Evolutionary conservation across 37 sponge, comb jelly and placozoan species (phyloP).

Genomic region (Mnemiopsis leidyi): DNA sequence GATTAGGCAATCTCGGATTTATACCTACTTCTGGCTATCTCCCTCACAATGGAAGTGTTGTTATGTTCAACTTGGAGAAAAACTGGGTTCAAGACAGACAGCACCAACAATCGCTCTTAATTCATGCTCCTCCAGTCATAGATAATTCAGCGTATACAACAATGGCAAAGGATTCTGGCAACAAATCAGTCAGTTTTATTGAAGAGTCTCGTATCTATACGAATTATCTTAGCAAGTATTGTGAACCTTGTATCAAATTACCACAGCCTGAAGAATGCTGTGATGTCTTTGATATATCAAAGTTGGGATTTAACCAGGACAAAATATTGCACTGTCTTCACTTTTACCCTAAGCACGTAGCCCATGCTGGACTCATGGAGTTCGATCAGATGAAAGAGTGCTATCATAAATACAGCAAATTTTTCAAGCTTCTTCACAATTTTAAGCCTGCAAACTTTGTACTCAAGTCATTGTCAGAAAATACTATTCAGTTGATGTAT

Average conservation of each 20-base stretch:
- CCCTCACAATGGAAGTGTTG: slow-evolving; percentile 42
- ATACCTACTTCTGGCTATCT: slow-evolving; percentile 9
- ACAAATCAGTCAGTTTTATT: slow-evolving; percentile 43
- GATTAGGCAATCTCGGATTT: slow-evolving; percentile 22
- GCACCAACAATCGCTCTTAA: slow-evolving; percentile 5
- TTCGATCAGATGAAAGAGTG: slow-evolving; percentile 46
- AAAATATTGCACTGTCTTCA: not conserved
- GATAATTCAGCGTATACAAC: not conserved
- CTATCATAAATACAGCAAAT: slow-evolving; percentile 6
- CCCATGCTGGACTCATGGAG: slow-evolving; percentile 55
- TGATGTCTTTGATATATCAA: slow-evolving; percentile 40
- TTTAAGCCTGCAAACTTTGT: not conserved
- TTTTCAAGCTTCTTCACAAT: slow-evolving; percentile 13
- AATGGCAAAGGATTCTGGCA: not conserved
- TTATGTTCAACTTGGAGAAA: slow-evolving; percentile 21
- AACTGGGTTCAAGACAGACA: slow-evolving; percentile 34
- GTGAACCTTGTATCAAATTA: not conserved
- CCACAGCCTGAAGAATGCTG: not conserved
- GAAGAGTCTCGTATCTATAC: not conserved
- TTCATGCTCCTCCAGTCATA: not conserved
- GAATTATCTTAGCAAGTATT: slow-evolving; percentile 24
- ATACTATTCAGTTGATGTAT: slow-evolving; percentile 15
- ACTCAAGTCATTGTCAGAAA: not conserved
- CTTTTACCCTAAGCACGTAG: not conserved
- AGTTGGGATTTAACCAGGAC: slow-evolving; percentile 39